Base-by-base conservation (phyloP, 1,140 invertebrate genomes). In the Temnothorax longispinosus region DNA sequence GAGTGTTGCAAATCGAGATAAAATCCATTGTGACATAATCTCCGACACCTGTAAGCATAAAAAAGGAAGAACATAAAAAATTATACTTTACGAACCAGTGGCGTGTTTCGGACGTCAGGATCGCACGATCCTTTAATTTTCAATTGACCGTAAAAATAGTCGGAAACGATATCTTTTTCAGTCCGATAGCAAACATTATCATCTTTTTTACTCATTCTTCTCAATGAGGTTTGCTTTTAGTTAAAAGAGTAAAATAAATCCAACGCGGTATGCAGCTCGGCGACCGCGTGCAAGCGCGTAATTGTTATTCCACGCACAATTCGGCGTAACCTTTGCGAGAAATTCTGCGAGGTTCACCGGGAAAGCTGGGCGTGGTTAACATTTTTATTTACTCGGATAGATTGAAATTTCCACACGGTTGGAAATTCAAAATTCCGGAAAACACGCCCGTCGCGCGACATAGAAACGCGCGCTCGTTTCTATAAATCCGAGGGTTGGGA, bases 241-340 rank as follows among this genome's bases (percentile, higher is more conserved):
- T 15, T 32, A 35, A 8, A 35, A 41, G 13, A 41, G 69, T 65
- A 65, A 52, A 67, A 35, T 52, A n/a, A 54, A 80, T 15, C n/a
- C 27, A 7, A 15, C 13, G 7, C 13, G 7, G 32, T 38, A 13
- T n/a, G 15, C n/a, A 2, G 47, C 13, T 15, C 3, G 10, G 54
- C 50, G 18, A 35, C 56, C n/a, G 13, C 27, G 32, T 10, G 21
- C 6, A 8, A 15, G 64, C 27, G 10, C 41, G 38, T 58, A 84
- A 84, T 44, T 84, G 32, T 84, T 84, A 84, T 84, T 75, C 52
- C 69, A 32, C 13, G 69, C 80, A 38, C 69, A 74, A 50, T 75
- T n/a, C 27, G 27, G 32, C 18, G 56, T 62, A 84, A 84, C 75
- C 56, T 71, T 13, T 32, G 80, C 10, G 67, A 82, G 52, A 58